These are phyloP conservation scores for Drosophila repleta DNA, from an alignment of 1,140 invertebrate genomes.

Conservation along the genomic window DNA sequence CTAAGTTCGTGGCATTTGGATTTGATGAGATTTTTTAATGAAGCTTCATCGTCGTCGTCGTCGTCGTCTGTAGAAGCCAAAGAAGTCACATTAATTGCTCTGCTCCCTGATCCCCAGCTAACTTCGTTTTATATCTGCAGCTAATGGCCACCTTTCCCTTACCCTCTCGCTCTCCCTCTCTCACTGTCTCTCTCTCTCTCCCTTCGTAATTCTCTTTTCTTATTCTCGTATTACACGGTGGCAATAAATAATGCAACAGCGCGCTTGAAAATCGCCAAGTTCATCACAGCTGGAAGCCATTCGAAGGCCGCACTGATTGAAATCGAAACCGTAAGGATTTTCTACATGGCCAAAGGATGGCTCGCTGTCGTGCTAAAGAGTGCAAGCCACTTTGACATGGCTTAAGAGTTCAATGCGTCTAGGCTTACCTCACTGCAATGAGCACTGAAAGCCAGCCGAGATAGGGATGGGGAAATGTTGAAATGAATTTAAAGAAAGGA, in stretches of 20 bases:
- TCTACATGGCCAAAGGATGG: slow-evolving; percentile 19
- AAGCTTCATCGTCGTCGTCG: slow-evolving; percentile 31
- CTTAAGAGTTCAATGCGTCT: slow-evolving; percentile 75
- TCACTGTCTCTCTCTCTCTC: slow-evolving; percentile 13
- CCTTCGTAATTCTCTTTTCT: slow-evolving; percentile 14
- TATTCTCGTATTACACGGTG: slow-evolving; percentile 29
- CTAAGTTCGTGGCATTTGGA: slow-evolving; percentile 44
- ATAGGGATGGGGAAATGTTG: too few relatives aligned
- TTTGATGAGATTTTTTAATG: slow-evolving; percentile 75
- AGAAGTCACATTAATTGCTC: slow-evolving; percentile 64
- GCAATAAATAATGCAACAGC: slow-evolving; percentile 39
- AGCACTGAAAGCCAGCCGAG: slow-evolving; percentile 3
- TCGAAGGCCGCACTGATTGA: slow-evolving; percentile 63
- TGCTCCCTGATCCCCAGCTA: slow-evolving; percentile 13
- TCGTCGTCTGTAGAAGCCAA: slow-evolving; percentile 37
- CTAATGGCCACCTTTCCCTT: neutral
- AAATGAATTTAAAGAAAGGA: too few relatives aligned
- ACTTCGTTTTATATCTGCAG: neutral
- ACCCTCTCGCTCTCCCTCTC: slow-evolving; percentile 5
- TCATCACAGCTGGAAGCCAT: slow-evolving; percentile 67
- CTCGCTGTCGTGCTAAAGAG: slow-evolving; percentile 9
- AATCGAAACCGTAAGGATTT: slow-evolving; percentile 69
- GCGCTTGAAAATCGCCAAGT: slow-evolving; percentile 52
- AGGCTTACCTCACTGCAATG: slow-evolving; percentile 36
- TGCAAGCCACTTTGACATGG: slow-evolving; percentile 56